These are phyloP conservation scores for Falco rusticolus DNA, from an alignment of 2,797 vertebrate genomes.

Conservation along the genomic window DNA sequence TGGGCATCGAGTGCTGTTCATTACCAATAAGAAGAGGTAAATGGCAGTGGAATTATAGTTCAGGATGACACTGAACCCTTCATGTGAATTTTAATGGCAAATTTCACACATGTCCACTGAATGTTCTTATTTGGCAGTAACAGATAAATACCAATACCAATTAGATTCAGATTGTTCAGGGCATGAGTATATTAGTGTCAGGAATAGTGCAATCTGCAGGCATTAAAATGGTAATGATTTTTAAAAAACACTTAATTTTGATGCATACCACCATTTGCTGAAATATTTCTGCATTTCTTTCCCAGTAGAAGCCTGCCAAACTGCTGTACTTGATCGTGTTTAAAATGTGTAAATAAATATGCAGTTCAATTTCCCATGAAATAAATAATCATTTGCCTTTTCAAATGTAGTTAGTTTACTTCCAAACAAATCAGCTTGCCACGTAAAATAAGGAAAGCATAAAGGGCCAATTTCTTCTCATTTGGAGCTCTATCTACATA, in stretches of 20 bases:
- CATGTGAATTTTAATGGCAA: not conserved
- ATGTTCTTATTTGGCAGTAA: not conserved
- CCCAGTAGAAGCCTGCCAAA: constrained; percentile 62
- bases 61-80: not conserved
- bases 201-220: constrained; percentile 53
- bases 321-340: constrained; percentile 53
- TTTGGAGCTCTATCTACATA: not conserved
- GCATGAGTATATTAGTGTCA: constrained; percentile 34
- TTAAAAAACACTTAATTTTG: constrained; percentile 64
- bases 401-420: constrained; percentile 45
- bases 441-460: not conserved
- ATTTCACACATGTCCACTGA: constrained; percentile 25
- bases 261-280: constrained; percentile 54
- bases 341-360: constrained; percentile 69
- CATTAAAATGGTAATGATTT: constrained; percentile 59
- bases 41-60: not conserved
- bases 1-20: not conserved
- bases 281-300: constrained; percentile 66
- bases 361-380: constrained; percentile 62
- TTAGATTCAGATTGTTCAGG: constrained; percentile 46
- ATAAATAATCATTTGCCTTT: constrained; percentile 62
- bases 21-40: not conserved
- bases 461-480: not conserved
- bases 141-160: constrained; percentile 56
- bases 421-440: constrained; percentile 46